Conservation (phyloP, 2,113 vertebrate species). For the Nettapus auritus region DNA sequence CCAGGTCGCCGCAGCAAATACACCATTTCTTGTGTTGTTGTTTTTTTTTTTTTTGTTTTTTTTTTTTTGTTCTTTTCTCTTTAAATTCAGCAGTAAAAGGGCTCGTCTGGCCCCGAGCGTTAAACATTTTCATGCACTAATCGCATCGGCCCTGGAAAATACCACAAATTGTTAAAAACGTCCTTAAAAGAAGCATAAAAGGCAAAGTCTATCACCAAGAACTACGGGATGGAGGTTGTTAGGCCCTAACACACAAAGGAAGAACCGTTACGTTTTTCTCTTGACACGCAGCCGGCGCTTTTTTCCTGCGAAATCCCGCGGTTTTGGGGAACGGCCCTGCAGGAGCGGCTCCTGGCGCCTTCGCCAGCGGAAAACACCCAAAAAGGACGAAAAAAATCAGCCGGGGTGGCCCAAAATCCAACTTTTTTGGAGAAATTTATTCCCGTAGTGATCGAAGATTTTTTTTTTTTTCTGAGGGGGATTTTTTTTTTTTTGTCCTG, state of each 20-base stretch:
- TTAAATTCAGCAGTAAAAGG: neutral
- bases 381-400: too few relatives aligned
- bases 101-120: slow-evolving; percentile 1
- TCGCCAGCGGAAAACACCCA: too few relatives aligned
- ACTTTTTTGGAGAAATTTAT: too few relatives aligned
- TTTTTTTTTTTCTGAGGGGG: too few relatives aligned
- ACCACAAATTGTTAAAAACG: slow-evolving; percentile 80
- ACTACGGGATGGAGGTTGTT: slow-evolving; percentile 81
- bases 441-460: too few relatives aligned
- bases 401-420: too few relatives aligned
- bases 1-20: slow-evolving; percentile 84
- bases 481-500: too few relatives aligned
- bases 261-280: slow-evolving; percentile 66
- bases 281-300: too few relatives aligned
- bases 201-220: slow-evolving; percentile 83
- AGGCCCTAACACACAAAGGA: slow-evolving; percentile 84
- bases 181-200: slow-evolving; percentile 85
- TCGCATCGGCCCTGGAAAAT: slow-evolving; percentile 76
- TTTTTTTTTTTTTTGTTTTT: neutral
- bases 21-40: slow-evolving; percentile 75
- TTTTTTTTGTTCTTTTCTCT: neutral
- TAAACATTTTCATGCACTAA: slow-evolving; percentile 88
- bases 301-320: too few relatives aligned
- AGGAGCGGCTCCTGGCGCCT: too few relatives aligned
- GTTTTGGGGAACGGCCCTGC: too few relatives aligned